A percentile compares a stretch with the other conserved stretches of the same genome.
Evolutionary conservation across 1,140 invertebrate species (phyloP).

Genomic region (Bombus cullumanus): DNA sequence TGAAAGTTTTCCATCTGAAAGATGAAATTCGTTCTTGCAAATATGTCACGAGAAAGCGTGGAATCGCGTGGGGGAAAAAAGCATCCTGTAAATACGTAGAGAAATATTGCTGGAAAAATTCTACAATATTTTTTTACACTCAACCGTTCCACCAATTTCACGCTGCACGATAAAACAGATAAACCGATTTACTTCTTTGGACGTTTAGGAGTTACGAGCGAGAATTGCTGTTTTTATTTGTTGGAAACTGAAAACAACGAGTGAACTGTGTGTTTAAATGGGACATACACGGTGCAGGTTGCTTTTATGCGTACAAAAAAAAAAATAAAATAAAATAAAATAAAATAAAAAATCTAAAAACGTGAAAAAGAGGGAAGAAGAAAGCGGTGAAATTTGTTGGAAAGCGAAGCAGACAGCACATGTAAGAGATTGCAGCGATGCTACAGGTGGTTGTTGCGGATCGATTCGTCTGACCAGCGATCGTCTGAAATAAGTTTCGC

Average conservation of each 20-base stretch:
- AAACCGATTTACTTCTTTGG: no score
- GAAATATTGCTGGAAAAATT: background rate
- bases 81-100: background rate
- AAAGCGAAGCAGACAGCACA: background rate
- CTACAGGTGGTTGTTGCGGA: conserved; percentile 64
- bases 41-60: no score
- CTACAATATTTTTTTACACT: background rate
- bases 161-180: no score
- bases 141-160: no score
- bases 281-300: no score
- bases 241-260: background rate
- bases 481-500: conserved; percentile 36
- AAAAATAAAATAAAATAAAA: background rate
- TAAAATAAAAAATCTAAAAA: background rate
- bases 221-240: background rate
- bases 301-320: background rate
- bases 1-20: no score
- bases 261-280: background rate
- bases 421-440: conserved; percentile 20
- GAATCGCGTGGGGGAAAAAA: background rate
- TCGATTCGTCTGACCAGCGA: conserved; percentile 12
- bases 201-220: background rate
- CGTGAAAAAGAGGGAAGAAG: background rate
- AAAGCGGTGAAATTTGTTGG: background rate
- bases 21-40: no score